Base-by-base conservation (phyloP, 2,888 invertebrate species). In the Onchidella celtica region DNA sequence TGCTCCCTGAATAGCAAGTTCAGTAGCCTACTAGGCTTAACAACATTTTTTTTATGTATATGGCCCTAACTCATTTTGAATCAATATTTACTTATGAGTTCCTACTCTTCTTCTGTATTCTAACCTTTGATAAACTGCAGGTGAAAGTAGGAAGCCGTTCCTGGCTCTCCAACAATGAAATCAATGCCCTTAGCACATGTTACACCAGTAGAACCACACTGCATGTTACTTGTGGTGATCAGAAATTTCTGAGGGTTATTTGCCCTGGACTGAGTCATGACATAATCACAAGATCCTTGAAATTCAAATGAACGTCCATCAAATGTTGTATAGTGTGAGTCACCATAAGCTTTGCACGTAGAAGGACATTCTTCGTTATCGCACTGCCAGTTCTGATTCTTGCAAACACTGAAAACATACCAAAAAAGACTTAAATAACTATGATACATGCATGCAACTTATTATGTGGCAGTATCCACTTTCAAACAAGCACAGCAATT, bases 301-400 rank as follows among this genome's bases (percentile, higher is more conserved):
- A 97, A 97, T 92, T 97, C 97, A 91, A 95, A 98, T 79, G 95
- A 94, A 4, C 95, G 95, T 0, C 96, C 96, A 93, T 98, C 98
- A 92, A 97, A 98, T 0, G 97, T 97, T 88, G 95, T 95, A 91
- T 96, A 96, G 93, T 98, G 98, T 0, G 97, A 97, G 92, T 97
- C 97, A 1, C 98, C 98, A 96, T 97, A 97, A 0, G 96, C 96
- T 24, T 95, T 95, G 92, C 98, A 98, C 2, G 96, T 95, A 0
- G 96, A 96, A 0, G 96, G 95, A 78, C 92, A 92, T 32, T 95
- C 94, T 73, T 95, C 94, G 27, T 95, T 94, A 0, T 96, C 95
- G 90, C 98, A 98, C 21, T 95, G 94, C 97, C 97, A 98, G 89
- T 95, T 95, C 29, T 97, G 97, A 76, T 95, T 94, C 38, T 76